Evolutionary conservation across 2,113 vertebrate genomes (phyloP), one percentile per base, ranked within the genome.

Genomic region (Pavo muticus): DNA sequence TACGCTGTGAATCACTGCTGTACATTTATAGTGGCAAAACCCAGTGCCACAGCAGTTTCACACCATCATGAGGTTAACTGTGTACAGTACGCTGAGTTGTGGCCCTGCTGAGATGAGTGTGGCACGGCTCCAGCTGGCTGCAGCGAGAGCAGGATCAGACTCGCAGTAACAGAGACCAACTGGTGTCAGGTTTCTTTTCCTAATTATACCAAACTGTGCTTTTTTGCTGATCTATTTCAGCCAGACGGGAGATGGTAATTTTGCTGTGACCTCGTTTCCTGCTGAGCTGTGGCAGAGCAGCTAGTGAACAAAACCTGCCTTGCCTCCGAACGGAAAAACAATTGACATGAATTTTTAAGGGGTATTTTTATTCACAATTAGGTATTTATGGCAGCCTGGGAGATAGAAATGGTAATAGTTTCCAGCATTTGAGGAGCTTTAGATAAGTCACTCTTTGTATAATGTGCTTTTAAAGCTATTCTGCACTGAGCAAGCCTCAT

Each of bases 281-380:
- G 61, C 77, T 89, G 72, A 78, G 57, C 78, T 80, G 17, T 44
- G 14, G 64, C 84, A 75, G 35, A 91, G 57, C 69, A 91, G 39
- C 75, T 39, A n/a, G 84, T 64, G 87, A 94, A 79, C 74, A 93
- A 92, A 89, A 54, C 81, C 32, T 65, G 68, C 32, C 57, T 90
- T 84, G 70, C 73, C 67, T 88, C 23, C 37, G 65, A 91, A 93
- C 3, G 19, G 86, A 94, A 95, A 87, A 88, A 88, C 61, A 81
- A 54, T 88, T 81, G 75, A 59, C 90, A 67, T 89, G 44, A 90
- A 94, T 93, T 90, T 93, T 96, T 94, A 87, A 20, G 71, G 40
- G 23, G 10, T 61, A 44, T 15, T 95, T 95, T 88, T 95, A 88
- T 75, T 93, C 86, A 93, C 79, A 84, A 87, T 94, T 95, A 88